Evolutionary conservation across 2,888 invertebrate species (phyloP).

Genomic region (Cantharis flavilabris): DNA sequence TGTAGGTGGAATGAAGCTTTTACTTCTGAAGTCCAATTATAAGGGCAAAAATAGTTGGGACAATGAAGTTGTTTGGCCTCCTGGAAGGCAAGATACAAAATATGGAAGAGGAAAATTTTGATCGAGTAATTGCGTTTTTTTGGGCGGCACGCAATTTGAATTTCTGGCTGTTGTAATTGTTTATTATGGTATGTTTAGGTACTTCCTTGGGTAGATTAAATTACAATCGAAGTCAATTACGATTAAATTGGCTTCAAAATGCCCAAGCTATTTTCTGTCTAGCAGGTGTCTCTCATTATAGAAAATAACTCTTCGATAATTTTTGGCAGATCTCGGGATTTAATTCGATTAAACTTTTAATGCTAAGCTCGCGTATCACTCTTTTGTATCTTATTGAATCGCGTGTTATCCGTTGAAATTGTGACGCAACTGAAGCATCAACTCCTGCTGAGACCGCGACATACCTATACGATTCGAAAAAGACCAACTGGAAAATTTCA

Average conservation of each 20-base stretch:
- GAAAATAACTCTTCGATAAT: neutral
- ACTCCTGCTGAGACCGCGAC: neutral
- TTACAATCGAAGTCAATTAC: neutral
- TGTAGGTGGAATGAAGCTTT: no score
- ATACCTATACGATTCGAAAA: neutral
- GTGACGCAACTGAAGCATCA: neutral
- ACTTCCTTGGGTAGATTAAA: neutral
- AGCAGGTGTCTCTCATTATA: neutral
- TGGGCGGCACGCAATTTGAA: neutral
- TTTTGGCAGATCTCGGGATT: neutral
- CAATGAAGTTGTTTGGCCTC: no score
- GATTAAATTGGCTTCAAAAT: neutral
- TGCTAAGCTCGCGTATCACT: neutral
- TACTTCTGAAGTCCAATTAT: no score
- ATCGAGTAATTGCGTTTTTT: neutral
- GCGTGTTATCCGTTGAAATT: neutral
- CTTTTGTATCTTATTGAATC: neutral
- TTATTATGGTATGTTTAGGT: neutral
- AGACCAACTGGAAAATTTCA: neutral
- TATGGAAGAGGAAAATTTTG: neutral
- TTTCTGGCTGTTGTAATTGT: neutral
- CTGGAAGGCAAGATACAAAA: neutral
- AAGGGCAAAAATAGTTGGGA: neutral
- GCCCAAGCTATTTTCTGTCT: neutral
- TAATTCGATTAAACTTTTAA: neutral